Conservation (phyloP, 2,797 vertebrate species). For the Ceryle rudis region DNA sequence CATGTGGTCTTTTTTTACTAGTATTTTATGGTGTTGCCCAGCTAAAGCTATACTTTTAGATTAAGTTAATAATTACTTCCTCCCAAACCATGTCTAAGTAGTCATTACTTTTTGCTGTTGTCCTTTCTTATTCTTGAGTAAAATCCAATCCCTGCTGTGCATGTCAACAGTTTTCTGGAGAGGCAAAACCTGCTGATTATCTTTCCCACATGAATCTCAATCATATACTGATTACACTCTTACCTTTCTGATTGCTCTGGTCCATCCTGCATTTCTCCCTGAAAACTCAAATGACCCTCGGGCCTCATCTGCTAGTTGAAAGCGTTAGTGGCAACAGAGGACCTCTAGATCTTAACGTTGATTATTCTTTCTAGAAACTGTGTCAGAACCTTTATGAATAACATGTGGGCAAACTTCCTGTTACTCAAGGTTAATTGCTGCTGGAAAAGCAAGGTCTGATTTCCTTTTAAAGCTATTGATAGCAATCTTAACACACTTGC, state of each 20-base stretch:
- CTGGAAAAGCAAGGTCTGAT: neutral
- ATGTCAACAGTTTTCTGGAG: constrained; percentile 25
- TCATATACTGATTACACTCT: constrained; percentile 37
- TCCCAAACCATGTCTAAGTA: neutral
- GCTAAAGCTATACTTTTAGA: neutral
- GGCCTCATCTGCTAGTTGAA: neutral
- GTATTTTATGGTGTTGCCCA: neutral
- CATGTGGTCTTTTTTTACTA: neutral
- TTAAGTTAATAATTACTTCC: neutral
- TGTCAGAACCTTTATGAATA: neutral
- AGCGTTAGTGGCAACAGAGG: neutral
- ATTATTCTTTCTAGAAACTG: constrained; percentile 26
- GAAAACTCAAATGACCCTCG: neutral
- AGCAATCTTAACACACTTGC: neutral
- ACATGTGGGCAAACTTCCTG: neutral
- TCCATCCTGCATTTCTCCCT: neutral
- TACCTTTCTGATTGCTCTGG: constrained; percentile 16
- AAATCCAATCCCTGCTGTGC: constrained; percentile 12
- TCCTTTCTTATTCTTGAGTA: constrained; percentile 44
- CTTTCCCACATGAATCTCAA: constrained; percentile 51
- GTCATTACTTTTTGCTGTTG: constrained; percentile 43
- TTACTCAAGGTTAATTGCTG: constrained; percentile 19
- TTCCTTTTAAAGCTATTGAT: constrained; percentile 2
- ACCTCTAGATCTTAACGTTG: constrained; percentile 2
- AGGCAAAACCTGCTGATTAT: constrained; percentile 45